Conservation (phyloP, 2,888 invertebrate species). For the Congeria kusceri region DNA sequence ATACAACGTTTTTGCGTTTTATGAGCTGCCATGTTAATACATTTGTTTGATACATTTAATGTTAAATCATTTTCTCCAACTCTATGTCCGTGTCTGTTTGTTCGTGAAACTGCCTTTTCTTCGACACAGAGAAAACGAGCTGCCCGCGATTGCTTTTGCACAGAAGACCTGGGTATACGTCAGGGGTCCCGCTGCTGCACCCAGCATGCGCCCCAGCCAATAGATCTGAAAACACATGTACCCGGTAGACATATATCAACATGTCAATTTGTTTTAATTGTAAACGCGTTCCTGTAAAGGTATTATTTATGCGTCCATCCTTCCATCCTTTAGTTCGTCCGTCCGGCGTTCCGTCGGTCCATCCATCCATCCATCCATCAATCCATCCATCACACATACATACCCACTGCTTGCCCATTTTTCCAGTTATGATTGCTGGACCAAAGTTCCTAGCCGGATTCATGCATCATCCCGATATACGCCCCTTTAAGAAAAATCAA, state of each 20-base stretch:
- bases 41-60: too few relatives aligned
- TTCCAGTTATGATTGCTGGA: constrained; percentile 69
- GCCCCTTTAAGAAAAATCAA: constrained; percentile 66
- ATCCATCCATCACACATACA: too few relatives aligned
- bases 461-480: constrained; percentile 75
- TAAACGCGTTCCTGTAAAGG: too few relatives aligned
- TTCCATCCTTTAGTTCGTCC: too few relatives aligned
- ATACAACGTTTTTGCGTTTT: too few relatives aligned
- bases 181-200: constrained; percentile 64
- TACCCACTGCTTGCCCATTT: constrained; percentile 71
- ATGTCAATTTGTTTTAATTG: too few relatives aligned
- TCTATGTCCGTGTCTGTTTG: background rate
- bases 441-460: constrained; percentile 75
- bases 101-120: background rate
- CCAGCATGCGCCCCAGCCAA: constrained; percentile 72
- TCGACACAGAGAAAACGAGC: constrained; percentile 1
- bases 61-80: too few relatives aligned
- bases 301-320: too few relatives aligned
- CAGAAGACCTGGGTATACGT: constrained; percentile 70
- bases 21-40: too few relatives aligned
- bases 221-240: constrained; percentile 67
- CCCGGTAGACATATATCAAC: too few relatives aligned
- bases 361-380: too few relatives aligned
- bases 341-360: too few relatives aligned
- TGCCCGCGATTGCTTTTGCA: constrained; percentile 25